These are phyloP conservation scores for Perccottus glenii DNA, from an alignment of 2,113 vertebrate genomes.

Conservation along the genomic window DNA sequence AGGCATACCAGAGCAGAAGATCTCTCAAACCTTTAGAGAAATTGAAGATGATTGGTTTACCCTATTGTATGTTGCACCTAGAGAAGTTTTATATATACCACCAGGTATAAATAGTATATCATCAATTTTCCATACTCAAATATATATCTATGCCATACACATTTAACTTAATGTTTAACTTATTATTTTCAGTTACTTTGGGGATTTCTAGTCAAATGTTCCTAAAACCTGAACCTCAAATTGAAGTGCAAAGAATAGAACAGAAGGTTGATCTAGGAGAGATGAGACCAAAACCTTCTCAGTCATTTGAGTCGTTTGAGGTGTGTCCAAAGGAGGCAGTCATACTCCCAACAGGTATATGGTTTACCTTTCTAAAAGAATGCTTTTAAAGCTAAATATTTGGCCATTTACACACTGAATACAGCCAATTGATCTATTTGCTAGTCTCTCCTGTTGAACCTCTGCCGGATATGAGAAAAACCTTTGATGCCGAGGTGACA, in stretches of 20 bases:
- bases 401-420: background rate
- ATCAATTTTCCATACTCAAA: background rate
- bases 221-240: constrained; percentile 21
- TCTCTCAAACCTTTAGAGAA: background rate
- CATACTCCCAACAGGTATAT: constrained; percentile 54
- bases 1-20: background rate
- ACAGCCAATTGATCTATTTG: constrained; percentile 35
- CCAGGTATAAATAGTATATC: constrained; percentile 53
- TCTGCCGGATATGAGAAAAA: constrained; percentile 35
- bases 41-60: constrained; percentile 9
- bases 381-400: background rate
- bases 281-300: constrained; percentile 29
- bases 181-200: constrained; percentile 43
- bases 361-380: background rate
- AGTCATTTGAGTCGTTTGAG: constrained; percentile 42
- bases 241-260: constrained; percentile 30
- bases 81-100: constrained; percentile 28
- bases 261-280: constrained; percentile 21
- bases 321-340: constrained; percentile 19
- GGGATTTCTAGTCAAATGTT: constrained; percentile 1
- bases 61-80: background rate
- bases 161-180: background rate
- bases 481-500: constrained; percentile 33
- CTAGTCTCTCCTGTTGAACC: constrained; percentile 34
- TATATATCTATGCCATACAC: background rate